Base-by-base conservation (phyloP, 1,140 invertebrate genomes). In the Philotrypesis tridentata region DNA sequence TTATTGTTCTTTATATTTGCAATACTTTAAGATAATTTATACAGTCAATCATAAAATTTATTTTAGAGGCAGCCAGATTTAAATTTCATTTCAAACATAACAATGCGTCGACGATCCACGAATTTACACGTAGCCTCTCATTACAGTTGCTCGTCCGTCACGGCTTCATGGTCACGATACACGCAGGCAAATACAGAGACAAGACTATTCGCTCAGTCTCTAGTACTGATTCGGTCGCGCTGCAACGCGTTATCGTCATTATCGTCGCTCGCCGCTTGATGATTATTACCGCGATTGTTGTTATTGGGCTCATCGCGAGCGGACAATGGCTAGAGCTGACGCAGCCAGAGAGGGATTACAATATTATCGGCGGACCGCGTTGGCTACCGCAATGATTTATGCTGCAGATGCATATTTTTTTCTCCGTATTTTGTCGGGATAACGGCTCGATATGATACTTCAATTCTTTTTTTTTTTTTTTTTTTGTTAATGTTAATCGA, bases 221-320 rank as follows among this genome's bases (percentile, higher is more conserved):
- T 55, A 4, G 48, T 17, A 17, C 21, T n/a, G 17, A 55, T 55
- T 55, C 21, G 48, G 48, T 17, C 21, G 17, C 48, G 48, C 48
- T 55, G 6, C 48, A 55, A 55, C 48, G 48, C 31, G 67, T 70
- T 33, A n/a, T 70, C 67, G 67, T 70, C 67, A 70, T 70, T 33
- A 31, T 43, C 48, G 48, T 48, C 70, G 21, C 33, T 21, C 25
- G 4, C 25, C 27, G 33, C 33, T 71, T 23, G 37, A 43, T 25
- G 70, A 71, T 71, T 71, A 71, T 71, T 71, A 43, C 37, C 11
- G 11, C 70, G 37, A 71, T 71, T 43, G 23, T 71, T 71, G 37
- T 71, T 71, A 43, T 71, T n/a, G 37, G 37, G 12, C 29, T 70
- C 67, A 31, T 70, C 67, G 67, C 23, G 5, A 29, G 63, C 25